Conservation (phyloP, 2,888 invertebrate species). For the Andrena bucephala region DNA sequence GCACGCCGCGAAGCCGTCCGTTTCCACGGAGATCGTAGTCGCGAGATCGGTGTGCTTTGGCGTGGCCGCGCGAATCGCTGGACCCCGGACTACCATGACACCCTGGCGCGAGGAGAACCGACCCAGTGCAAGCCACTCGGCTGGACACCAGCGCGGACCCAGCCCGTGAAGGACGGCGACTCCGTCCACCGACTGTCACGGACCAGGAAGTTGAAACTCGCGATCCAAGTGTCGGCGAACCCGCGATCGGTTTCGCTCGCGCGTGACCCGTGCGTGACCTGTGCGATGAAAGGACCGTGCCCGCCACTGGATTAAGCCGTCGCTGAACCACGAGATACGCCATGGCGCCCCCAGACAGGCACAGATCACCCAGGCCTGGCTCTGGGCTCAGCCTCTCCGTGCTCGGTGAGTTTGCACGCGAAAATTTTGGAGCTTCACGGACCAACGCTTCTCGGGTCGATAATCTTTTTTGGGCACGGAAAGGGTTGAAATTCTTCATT, state of each 20-base stretch:
- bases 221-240: conserved; percentile 15
- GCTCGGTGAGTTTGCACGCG: conserved; percentile 83
- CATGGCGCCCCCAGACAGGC: conserved; percentile 83
- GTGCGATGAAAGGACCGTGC: conserved; percentile 52
- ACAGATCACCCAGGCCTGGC: conserved; percentile 82
- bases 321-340: conserved; percentile 25
- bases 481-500: no score
- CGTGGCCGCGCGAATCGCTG: neutral
- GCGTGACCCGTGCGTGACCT: conserved; percentile 43
- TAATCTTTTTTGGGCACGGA: no score
- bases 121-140: neutral
- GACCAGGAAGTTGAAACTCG: neutral
- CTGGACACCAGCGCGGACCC: neutral
- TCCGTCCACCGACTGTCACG: neutral
- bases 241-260: conserved; percentile 2
- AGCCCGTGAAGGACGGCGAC: neutral
- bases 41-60: conserved; percentile 2
- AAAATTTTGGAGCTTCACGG: no score
- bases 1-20: neutral
- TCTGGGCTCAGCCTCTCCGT: conserved; percentile 85
- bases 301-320: conserved; percentile 54
- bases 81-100: conserved; percentile 5
- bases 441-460: no score
- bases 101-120: neutral
- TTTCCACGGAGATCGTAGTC: neutral